Conservation (phyloP, 2,113 vertebrate species). For the Bambusicola thoracicus region DNA sequence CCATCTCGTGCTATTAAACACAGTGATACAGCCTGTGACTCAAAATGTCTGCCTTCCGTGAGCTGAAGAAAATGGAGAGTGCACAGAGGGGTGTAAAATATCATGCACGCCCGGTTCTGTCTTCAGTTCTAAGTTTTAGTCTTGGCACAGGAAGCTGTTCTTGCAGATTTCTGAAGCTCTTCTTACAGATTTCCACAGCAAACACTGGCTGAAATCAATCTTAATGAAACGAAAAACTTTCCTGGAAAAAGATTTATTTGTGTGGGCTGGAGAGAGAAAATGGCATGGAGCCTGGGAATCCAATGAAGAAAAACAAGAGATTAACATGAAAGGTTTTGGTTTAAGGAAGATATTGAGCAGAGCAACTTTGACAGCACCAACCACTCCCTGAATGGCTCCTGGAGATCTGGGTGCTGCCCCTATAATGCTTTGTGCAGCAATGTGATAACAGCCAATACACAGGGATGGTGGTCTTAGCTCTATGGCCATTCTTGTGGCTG, state of each 20-base stretch:
- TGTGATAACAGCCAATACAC: rapidly evolving
- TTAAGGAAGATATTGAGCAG: not conserved
- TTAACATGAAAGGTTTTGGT: not conserved
- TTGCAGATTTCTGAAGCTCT: not conserved
- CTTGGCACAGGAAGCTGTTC: conserved; percentile 23
- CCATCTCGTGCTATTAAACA: conserved; percentile 6
- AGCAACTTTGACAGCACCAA: not conserved
- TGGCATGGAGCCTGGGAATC: not conserved
- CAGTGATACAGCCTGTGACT: not conserved
- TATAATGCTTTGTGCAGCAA: not conserved
- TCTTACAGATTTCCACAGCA: not conserved
- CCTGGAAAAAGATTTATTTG: not conserved
- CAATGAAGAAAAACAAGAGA: not conserved
- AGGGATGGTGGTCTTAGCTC: not conserved
- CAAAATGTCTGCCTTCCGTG: not conserved
- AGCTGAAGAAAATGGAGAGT: not conserved
- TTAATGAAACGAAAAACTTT: not conserved
- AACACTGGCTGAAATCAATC: not conserved
- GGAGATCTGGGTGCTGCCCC: not conserved
- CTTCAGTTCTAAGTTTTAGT: not conserved
- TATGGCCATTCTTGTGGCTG: not conserved
- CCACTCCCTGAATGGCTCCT: not conserved
- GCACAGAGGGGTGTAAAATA: not conserved
- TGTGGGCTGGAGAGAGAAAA: not conserved
- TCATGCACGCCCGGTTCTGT: not conserved